Evolutionary conservation across 2,888 invertebrate genomes (phyloP).

Genomic region (Pedicia rivosa): DNA sequence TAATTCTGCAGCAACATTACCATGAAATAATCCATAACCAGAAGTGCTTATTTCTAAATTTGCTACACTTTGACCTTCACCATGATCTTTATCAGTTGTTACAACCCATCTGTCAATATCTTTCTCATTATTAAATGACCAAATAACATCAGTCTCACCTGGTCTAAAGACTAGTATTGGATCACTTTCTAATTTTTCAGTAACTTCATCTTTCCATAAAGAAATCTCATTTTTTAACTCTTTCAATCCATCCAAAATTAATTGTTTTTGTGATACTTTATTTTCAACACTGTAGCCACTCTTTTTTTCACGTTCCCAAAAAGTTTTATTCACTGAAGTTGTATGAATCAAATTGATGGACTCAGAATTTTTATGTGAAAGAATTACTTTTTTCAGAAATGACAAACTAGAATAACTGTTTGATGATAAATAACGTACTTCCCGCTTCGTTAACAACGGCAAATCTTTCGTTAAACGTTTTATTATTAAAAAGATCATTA

Average conservation of each 20-base stretch:
- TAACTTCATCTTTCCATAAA: conserved; percentile 49
- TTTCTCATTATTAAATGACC: conserved; percentile 48
- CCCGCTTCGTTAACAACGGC: no score
- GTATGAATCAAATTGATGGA: conserved; percentile 21
- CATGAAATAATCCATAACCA: conserved; percentile 58
- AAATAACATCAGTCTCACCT: conserved; percentile 57
- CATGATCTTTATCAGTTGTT: conserved; percentile 65
- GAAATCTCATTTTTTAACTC: conserved; percentile 49
- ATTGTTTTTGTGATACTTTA: conserved; percentile 31
- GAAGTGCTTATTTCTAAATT: conserved; percentile 45
- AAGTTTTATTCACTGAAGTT: conserved; percentile 19
- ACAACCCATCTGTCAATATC: conserved; percentile 53
- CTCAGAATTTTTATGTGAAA: no score
- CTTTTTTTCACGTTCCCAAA: conserved; percentile 29
- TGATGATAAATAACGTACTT: no score
- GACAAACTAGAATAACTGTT: no score
- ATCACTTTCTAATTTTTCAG: conserved; percentile 45
- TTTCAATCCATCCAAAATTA: conserved; percentile 45
- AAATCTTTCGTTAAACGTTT: no score
- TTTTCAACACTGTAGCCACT: conserved; percentile 23
- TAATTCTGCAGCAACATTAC: conserved; percentile 46
- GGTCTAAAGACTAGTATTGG: conserved; percentile 36
- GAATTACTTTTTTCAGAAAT: no score
- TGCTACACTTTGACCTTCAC: conserved; percentile 59
- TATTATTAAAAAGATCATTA: no score